Percentiles rank a stretch among this genome's conserved stretches.
Conservation (phyloP, 2,888 invertebrate genomes). For the Helleia helle region DNA sequence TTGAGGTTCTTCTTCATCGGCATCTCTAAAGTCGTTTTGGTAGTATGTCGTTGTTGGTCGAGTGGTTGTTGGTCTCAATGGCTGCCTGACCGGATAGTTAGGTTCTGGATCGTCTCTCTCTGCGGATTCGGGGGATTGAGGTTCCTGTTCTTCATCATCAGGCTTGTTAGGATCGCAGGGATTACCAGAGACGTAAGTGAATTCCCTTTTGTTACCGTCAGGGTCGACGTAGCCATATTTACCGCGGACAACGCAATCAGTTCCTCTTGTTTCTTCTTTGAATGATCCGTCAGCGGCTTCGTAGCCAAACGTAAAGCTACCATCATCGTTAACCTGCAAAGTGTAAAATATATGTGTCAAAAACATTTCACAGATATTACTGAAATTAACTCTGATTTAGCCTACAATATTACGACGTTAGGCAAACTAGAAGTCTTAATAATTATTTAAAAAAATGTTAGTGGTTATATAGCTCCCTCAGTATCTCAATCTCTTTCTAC, state of each 20-base stretch:
- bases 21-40: constrained; percentile 80
- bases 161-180: constrained; percentile 90
- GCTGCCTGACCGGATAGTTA: constrained; percentile 67
- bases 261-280: constrained; percentile 89
- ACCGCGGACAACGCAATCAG: constrained; percentile 89
- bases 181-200: constrained; percentile 89
- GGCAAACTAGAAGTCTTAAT: too few species aligned
- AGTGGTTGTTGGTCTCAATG: constrained; percentile 57
- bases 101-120: constrained; percentile 78
- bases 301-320: constrained; percentile 89
- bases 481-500: too few species aligned
- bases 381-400: too few species aligned
- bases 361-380: too few species aligned
- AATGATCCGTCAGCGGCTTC: constrained; percentile 90
- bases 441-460: too few species aligned
- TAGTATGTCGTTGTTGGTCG: constrained; percentile 78
- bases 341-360: too few species aligned
- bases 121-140: constrained; percentile 68
- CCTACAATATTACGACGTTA: too few species aligned
- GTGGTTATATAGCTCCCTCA: too few species aligned
- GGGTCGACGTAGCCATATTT: constrained; percentile 92
- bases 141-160: constrained; percentile 76
- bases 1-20: constrained; percentile 75
- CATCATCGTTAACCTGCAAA: constrained; percentile 83
- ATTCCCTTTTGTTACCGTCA: constrained; percentile 88